Conservation (phyloP, 2,888 invertebrate species). For the Philhelius pedissequus region DNA sequence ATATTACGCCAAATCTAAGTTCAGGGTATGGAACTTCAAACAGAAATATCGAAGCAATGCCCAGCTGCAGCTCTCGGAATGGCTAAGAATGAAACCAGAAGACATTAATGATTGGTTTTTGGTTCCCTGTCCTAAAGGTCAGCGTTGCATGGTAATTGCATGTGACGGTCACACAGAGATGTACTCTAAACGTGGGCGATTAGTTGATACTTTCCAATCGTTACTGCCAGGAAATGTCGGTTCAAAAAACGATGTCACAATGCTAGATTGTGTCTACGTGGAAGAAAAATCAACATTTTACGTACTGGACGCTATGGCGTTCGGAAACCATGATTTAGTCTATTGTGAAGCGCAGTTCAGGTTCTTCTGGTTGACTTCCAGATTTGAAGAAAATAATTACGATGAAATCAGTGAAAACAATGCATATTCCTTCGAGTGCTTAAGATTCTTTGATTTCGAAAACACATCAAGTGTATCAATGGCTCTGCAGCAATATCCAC, state of each 20-base stretch:
- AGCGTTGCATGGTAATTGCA: conserved; percentile 89
- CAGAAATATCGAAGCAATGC: conserved; percentile 65
- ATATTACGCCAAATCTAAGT: conserved; percentile 14
- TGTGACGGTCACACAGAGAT: conserved; percentile 84
- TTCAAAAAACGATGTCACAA: conserved; percentile 69
- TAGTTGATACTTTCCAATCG: conserved; percentile 80
- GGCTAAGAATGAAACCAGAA: conserved; percentile 92
- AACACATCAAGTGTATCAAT: conserved; percentile 70
- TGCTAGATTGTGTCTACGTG: conserved; percentile 91
- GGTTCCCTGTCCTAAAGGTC: conserved; percentile 91
- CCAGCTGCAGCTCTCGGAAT: conserved; percentile 94
- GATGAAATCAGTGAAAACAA: conserved; percentile 58
- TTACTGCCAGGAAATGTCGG: conserved; percentile 74
- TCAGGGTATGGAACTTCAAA: conserved; percentile 27
- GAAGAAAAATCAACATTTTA: conserved; percentile 82
- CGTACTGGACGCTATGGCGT: conserved; percentile 85
- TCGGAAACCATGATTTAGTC: conserved; percentile 74
- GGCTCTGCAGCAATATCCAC: conserved; percentile 73
- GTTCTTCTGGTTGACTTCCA: conserved; percentile 89
- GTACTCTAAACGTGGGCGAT: conserved; percentile 84
- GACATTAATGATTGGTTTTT: conserved; percentile 88
- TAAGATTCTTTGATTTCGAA: conserved; percentile 73
- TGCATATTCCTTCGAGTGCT: conserved; percentile 71
- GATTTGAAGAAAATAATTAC: conserved; percentile 82
- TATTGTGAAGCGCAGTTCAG: conserved; percentile 84